Base-by-base conservation (phyloP, 2,797 vertebrate genomes). In the Falco columbarius region DNA sequence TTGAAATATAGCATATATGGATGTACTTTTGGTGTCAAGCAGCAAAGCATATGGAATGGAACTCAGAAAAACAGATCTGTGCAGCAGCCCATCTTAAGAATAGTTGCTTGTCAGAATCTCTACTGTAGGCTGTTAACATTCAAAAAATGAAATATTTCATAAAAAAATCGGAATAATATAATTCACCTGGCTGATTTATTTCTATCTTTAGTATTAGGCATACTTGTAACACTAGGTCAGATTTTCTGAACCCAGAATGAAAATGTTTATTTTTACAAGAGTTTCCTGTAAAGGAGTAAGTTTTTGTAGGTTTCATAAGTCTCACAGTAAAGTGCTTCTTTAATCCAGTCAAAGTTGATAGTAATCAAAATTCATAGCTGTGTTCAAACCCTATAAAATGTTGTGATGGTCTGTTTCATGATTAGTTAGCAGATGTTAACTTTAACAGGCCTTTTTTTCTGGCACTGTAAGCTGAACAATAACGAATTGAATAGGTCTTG, bases 371-470 rank as follows among this genome's bases (percentile, higher is more conserved):
- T 94, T 94, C 95, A 93, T 67, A 92, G 93, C 91, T 86, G 32
- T 95, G 93, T 96, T 97, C 91, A 93, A 84, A 65, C 56, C 52
- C 93, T 90, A 23, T 93, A 89, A 92, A 95, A 93, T 82, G 81
- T 95, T 90, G 81, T 81, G 93, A 92, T 96, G 93, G 93, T 95
- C 92, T 95, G 63, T 93, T 95, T 86, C 72, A 44, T 97, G 96
- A 95, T 96, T 95, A 95, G 95, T 96, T 95, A 94, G 95, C 95
- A 96, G 96, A 96, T 97, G 96, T 96, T 96, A 97, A 96, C 92
- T 96, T 95, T 94, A 96, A 95, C 97, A 93, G 94, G 92, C 92
- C 70, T 72, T 93, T 95, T 93, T 93, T 83, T 90, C 91, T 95
- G 94, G 67, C 83, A 61, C 88, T 96, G 86, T 83, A 84, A 93